Percentiles rank a stretch among this genome's conserved stretches.
phyloP scores from a whole-genome alignment of 1,140 invertebrate species.

The Dendroctonus ponderosae region DNA sequence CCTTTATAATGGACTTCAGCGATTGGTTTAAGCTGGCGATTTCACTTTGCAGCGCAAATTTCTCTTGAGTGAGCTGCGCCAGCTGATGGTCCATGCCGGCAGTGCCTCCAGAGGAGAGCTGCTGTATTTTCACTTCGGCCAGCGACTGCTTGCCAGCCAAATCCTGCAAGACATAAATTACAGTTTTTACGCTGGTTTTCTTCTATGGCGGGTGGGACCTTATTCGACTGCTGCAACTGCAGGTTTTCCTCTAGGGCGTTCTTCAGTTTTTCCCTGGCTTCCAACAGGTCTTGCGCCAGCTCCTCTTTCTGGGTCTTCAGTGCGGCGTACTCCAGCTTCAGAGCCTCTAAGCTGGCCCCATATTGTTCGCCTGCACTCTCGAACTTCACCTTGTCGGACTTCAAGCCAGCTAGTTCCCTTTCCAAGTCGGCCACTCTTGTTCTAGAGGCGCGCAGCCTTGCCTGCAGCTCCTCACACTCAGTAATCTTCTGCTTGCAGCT shows the following conservation, averaged over 20 bases:
- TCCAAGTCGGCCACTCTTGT: conserved; percentile 64
- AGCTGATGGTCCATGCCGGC: conserved; percentile 38
- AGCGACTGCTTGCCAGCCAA: conserved; percentile 62
- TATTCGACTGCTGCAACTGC: conserved; percentile 56
- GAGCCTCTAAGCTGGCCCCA: conserved; percentile 51
- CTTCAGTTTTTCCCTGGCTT: conserved; percentile 62
- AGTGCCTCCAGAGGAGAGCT: conserved; percentile 52
- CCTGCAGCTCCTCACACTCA: conserved; percentile 66
- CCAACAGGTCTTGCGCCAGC: conserved; percentile 60
- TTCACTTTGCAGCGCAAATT: conserved; percentile 53
- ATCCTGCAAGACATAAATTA: conserved; percentile 52
- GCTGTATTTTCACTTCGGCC: conserved; percentile 67
- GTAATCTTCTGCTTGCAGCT: conserved; percentile 62
- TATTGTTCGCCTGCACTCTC: conserved; percentile 47
- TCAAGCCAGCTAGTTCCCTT: conserved; percentile 55
- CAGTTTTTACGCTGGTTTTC: too few relatives aligned
- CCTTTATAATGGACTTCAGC: conserved; percentile 55
- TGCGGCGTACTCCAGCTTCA: conserved; percentile 36
- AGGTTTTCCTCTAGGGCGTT: conserved; percentile 56
- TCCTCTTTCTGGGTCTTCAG: conserved; percentile 60
- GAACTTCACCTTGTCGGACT: conserved; percentile 39
- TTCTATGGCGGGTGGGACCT: too few relatives aligned
- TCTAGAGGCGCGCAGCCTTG: conserved; percentile 61
- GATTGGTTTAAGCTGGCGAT: conserved; percentile 58
- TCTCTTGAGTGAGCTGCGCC: conserved; percentile 42